Base-by-base conservation (phyloP, 2,113 vertebrate genomes). In the Podocnemis expansa region DNA sequence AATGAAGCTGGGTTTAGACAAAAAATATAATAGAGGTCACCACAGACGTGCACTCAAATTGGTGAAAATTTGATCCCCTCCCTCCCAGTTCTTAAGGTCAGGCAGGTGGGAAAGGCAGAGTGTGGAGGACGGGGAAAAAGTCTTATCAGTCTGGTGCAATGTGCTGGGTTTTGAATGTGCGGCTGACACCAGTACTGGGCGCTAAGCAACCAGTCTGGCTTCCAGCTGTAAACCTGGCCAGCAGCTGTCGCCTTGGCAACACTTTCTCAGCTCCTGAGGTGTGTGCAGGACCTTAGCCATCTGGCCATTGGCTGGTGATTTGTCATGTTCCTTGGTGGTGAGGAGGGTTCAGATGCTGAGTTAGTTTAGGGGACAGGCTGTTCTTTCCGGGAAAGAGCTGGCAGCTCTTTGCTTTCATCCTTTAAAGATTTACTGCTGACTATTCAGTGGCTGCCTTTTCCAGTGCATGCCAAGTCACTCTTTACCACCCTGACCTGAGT, bases 81-180 rank as follows among this genome's bases (percentile, higher is more conserved):
- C 86, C 54, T 38, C 16, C 22, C 17, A 29, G 80, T 0, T 86
- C 85, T 82, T 90, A 34, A 47, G 93, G 85, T 56, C 54, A 92
- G 31, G 76, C 94, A 55, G 19, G 47, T 94, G 88, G 82, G 27
- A 89, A 91, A 70, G 12, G 14, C 54, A 55, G 16, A 56, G 84
- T 31, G 43, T 8, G 47, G 2, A 10, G 4, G 25, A 38, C 1
- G 1, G 19, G n/a, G 3, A 1, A 4, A n/a, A 89, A 9, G 49
- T 27, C 89, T 96, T 97, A 97, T 97, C 93, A 91, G 84, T 45
- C 47, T 2, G 1, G 56, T 0, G 1, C 96, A 96, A 93, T 2
- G 0, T 13, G 34, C 56, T 54, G 79, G 55, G 52, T 10, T 82
- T 93, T 6, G 27, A 84, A 84, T 3, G 0, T 1, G 5, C n/a